These are phyloP conservation scores for Actinia tenebrosa DNA, from an alignment of 64 coral and sea anemone genomes.

Conservation along the genomic window DNA sequence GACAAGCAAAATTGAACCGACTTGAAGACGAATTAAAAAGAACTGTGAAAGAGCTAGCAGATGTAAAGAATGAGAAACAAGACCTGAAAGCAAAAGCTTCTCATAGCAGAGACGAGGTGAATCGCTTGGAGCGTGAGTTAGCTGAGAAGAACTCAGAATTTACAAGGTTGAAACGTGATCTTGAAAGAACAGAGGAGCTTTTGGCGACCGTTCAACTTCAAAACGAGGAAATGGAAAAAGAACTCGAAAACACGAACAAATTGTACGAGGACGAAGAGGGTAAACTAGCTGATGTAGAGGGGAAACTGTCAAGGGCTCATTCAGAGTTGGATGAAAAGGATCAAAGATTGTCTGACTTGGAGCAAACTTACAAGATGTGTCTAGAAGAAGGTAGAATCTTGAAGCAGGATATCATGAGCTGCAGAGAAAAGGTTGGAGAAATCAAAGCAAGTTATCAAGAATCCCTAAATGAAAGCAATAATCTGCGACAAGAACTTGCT, in stretches of 20 bases:
- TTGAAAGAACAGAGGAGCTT: conserved; percentile 38
- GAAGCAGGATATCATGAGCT: conserved; percentile 28
- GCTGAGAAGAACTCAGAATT: conserved; percentile 36
- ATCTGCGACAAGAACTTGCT: conserved; percentile 31
- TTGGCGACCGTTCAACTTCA: conserved; percentile 39
- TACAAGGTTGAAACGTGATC: conserved; percentile 13
- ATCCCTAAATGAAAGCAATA: conserved; percentile 41
- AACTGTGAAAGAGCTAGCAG: conserved; percentile 47
- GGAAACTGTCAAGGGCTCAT: conserved; percentile 30
- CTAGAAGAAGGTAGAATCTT: conserved; percentile 47
- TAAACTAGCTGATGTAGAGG: conserved; percentile 35
- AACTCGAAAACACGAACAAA: conserved; percentile 24
- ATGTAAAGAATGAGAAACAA: conserved; percentile 45
- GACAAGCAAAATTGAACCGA: conserved; percentile 31
- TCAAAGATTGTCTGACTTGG: conserved; percentile 4
- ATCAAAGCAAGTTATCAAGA: conserved; percentile 39
- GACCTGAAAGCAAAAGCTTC: conserved; percentile 38
- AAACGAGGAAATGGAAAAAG: conserved; percentile 28
- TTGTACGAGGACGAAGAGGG: conserved; percentile 40
- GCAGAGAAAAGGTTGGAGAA: conserved; percentile 19
- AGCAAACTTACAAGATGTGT: conserved; percentile 20
- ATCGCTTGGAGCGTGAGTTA: conserved; percentile 20
- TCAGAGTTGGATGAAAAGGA: conserved; percentile 37
- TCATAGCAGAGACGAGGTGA: conserved; percentile 44
- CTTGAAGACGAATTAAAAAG: conserved; percentile 47